A percentile compares a stretch with the other conserved stretches of the same genome.
Conservation (phyloP, 2,797 vertebrate genomes). For the Hoplostethus mediterraneus region DNA sequence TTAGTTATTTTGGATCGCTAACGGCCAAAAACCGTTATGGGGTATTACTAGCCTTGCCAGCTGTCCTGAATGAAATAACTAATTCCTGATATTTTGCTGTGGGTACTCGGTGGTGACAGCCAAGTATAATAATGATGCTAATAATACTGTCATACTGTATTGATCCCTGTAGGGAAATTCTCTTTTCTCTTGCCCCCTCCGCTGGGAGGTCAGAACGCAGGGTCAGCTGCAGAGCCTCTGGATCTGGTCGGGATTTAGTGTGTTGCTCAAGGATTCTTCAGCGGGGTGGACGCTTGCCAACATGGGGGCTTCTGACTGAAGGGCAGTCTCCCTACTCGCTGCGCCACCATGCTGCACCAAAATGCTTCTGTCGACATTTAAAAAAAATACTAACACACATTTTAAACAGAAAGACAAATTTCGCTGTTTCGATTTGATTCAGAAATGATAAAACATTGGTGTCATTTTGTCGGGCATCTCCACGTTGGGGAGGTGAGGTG, state of each 20-base stretch:
- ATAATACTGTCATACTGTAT: not conserved
- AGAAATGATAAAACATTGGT: no score
- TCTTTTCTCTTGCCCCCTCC: not conserved
- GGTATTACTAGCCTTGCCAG: not conserved
- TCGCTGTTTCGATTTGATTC: no score
- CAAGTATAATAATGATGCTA: conserved; percentile 25
- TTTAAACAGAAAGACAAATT: no score
- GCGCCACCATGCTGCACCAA: no score
- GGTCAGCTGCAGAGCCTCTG: not conserved
- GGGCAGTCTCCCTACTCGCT: no score
- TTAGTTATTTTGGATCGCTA: conserved; percentile 14
- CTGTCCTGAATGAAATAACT: conserved; percentile 1
- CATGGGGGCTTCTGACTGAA: no score
- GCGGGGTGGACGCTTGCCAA: no score
- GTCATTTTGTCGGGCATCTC: not conserved
- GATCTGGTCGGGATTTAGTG: not conserved
- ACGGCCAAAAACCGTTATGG: conserved; percentile 5
- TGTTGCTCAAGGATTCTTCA: no score
- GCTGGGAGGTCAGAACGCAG: conserved; percentile 6
- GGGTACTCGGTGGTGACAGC: not conserved
- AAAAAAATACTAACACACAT: no score
- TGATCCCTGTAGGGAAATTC: not conserved
- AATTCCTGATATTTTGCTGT: not conserved
- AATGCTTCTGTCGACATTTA: no score
- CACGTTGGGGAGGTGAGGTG: no score